Base-by-base conservation (phyloP, 2,888 invertebrate species). In the Archips xylosteana region DNA sequence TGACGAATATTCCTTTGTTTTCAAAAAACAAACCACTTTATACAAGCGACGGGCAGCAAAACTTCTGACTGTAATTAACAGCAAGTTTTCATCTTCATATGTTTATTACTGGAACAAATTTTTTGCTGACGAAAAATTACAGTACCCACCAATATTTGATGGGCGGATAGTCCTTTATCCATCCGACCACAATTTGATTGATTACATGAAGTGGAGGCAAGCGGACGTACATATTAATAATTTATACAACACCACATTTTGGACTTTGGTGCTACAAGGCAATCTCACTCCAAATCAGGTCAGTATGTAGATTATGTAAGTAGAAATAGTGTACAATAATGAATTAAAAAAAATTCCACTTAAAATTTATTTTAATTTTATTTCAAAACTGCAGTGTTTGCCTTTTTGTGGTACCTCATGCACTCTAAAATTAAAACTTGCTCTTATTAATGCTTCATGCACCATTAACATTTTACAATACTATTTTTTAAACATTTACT, bases 181-280 rank as follows among this genome's bases (percentile, higher is more conserved):
- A 0, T 96, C 96, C 6, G 97, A 98, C 85, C 95, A 97, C 82
- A 98, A 98, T 90, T 90, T 99, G 54, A 95, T 96, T 76, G 98
- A 99, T 90, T 99, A 99, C 85, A 92, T 99, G 71, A 97, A 97
- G 83, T 99, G 98, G 98, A 95, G 98, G 66, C 98, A 99, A 92
- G 98, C 98, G 34, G 98, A 99, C 92, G 98, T 98, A 71, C 99
- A 99, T 86, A 97, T 99, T 23, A 99, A 99, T 89, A 99, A 99
- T 95, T 95, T 99, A 76, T 99, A 99, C 83, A 99, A 99, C 86
- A 99, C 99, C 3, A 96, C 97, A 76, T 99, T 99, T 93, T 99
- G 99, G 99, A 96, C 96, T 81, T 94, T 99, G 70, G 96, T 99
- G 4, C 94, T 97, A 73, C 96, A 96, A 86, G 96, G 96, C 70